Evolutionary conservation across 2,797 vertebrate genomes (phyloP).

Genomic region (Acipenser ruthenus): DNA sequence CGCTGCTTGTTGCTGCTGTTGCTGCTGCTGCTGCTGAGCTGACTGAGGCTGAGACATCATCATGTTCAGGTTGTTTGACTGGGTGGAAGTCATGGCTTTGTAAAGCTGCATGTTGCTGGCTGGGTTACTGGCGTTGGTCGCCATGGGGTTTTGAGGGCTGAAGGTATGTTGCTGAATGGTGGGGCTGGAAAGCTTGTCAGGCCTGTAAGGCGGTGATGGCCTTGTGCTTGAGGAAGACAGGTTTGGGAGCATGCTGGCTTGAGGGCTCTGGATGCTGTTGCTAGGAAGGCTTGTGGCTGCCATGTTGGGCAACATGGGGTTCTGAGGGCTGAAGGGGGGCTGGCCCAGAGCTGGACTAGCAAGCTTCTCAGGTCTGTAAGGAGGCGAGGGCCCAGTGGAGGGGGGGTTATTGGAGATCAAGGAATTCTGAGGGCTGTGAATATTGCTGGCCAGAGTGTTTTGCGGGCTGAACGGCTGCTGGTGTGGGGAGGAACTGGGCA

Average conservation of each 20-base stretch:
- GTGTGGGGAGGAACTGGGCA: slow-evolving; percentile 64
- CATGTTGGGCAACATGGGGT: slow-evolving; percentile 56
- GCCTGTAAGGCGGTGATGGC: slow-evolving; percentile 64
- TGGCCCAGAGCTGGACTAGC: slow-evolving; percentile 65
- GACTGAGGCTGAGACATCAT: slow-evolving; percentile 53
- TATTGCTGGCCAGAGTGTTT: slow-evolving; percentile 53
- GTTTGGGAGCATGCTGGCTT: slow-evolving; percentile 55
- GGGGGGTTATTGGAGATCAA: slow-evolving; percentile 55
- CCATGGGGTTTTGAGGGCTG: slow-evolving; percentile 60
- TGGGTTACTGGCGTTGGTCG: slow-evolving; percentile 43
- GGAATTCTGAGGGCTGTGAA: slow-evolving; percentile 63
- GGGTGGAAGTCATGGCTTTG: slow-evolving; percentile 56
- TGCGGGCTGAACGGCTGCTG: slow-evolving; percentile 71
- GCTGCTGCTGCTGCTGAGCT: slow-evolving; percentile 37
- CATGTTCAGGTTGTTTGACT: slow-evolving; percentile 55
- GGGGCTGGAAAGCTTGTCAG: slow-evolving; percentile 66
- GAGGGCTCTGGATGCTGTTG: slow-evolving; percentile 60
- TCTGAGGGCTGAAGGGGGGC: slow-evolving; percentile 67
- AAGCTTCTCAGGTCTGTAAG: slow-evolving; percentile 66
- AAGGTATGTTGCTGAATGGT: slow-evolving; percentile 64
- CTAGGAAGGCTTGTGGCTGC: slow-evolving; percentile 44
- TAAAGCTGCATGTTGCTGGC: slow-evolving; percentile 36
- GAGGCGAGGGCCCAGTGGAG: slow-evolving; percentile 53
- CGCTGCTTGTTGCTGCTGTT: slow-evolving; percentile 41
- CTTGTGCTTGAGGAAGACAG: slow-evolving; percentile 54